Evolutionary conservation across 2,888 invertebrate genomes (phyloP).

Genomic region (Boloria euphrosyne): DNA sequence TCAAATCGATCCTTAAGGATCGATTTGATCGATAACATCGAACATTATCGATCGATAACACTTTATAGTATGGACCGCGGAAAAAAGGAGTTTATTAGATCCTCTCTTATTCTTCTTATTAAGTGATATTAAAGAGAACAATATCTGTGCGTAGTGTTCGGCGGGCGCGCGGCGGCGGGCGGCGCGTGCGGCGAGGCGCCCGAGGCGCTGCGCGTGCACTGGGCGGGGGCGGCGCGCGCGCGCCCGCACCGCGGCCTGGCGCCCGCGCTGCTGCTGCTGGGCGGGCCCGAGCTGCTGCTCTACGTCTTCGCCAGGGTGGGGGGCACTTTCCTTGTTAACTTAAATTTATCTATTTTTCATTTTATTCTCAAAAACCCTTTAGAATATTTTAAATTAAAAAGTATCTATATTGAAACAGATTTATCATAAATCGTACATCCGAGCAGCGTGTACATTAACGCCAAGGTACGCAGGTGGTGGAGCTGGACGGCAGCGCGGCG

Average conservation of each 20-base stretch:
- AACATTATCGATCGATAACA: no score
- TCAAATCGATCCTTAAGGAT: no score
- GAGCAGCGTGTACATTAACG: no score
- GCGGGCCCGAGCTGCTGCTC: constrained; percentile 85
- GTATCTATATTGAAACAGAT: no score
- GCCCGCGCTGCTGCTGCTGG: constrained; percentile 81
- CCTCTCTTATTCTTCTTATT: no score
- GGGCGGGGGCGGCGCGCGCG: constrained; percentile 57
- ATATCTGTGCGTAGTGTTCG: constrained; percentile 34
- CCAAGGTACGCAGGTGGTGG: constrained; percentile 85
- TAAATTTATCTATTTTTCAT: no score
- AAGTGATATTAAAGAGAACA: background rate
- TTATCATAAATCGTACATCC: no score
- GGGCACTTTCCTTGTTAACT: background rate
- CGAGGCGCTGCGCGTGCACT: constrained; percentile 61
- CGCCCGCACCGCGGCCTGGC: constrained; percentile 78
- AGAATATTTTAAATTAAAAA: background rate
- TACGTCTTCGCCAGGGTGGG: constrained; percentile 86
- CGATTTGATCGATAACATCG: no score
- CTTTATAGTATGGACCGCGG: no score
- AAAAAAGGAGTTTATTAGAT: no score
- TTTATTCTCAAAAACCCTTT: background rate
- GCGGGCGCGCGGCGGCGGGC: constrained; percentile 40
- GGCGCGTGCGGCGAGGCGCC: constrained; percentile 50
- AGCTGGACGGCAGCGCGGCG: constrained; percentile 80